Evolutionary conservation across 1,140 invertebrate species (phyloP).

Genomic region (Drosophila navojoa): DNA sequence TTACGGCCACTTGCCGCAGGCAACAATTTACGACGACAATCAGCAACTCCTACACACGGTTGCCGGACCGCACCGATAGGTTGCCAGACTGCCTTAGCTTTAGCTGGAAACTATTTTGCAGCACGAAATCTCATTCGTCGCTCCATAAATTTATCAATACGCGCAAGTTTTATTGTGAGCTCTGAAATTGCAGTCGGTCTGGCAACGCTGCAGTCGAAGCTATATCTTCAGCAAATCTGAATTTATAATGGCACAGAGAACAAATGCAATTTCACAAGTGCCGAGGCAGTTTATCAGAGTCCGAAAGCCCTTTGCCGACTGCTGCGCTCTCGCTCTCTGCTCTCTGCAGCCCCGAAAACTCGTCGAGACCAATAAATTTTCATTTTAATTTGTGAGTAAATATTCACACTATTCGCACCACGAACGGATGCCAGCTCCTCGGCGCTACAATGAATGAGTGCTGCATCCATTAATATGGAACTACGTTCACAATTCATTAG

Average conservation of each 20-base stretch:
- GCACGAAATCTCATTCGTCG: conserved; percentile 50
- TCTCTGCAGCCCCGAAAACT: conserved; percentile 36
- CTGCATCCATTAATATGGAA: conserved; percentile 54
- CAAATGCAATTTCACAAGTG: conserved; percentile 66
- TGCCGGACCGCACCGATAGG: not conserved
- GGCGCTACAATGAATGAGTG: conserved; percentile 47
- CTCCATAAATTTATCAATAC: conserved; percentile 69
- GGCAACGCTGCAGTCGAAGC: conserved; percentile 58
- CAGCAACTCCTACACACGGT: conserved; percentile 8
- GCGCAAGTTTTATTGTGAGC: conserved; percentile 56
- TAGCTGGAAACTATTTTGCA: not conserved
- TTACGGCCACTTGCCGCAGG: conserved; percentile 46
- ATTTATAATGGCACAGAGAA: conserved; percentile 77
- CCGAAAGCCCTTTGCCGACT: conserved; percentile 53
- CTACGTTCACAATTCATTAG: conserved; percentile 1
- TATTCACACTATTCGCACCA: conserved; percentile 62
- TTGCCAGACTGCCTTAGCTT: conserved; percentile 1
- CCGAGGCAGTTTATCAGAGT: conserved; percentile 73
- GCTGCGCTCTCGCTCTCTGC: conserved; percentile 6
- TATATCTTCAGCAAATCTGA: conserved; percentile 74
- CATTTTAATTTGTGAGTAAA: conserved; percentile 76
- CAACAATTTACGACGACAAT: conserved; percentile 32
- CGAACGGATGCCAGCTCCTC: conserved; percentile 60
- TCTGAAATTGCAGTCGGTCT: conserved; percentile 20
- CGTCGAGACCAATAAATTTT: conserved; percentile 65